Percentiles rank a stretch among this genome's conserved stretches.
phyloP scores from a whole-genome alignment of 1,140 invertebrate species.

The Drosophila pallidifrons region DNA sequence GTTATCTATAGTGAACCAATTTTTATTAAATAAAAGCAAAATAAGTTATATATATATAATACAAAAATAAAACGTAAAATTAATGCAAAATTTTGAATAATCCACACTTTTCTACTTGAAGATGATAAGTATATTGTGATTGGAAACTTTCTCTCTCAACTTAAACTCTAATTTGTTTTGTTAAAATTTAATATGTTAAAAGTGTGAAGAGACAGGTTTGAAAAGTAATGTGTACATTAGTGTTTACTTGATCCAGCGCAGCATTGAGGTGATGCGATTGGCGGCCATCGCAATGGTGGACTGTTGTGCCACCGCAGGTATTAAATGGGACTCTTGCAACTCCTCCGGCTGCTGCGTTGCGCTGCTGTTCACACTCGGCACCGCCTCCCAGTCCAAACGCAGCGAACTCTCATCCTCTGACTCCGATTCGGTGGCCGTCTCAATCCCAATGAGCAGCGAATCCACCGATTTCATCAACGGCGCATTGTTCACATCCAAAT shows the following conservation, averaged over 20 bases:
- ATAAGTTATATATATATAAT: slow-evolving; percentile 76
- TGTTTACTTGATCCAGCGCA: slow-evolving; percentile 85
- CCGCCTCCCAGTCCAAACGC: slow-evolving; percentile 89
- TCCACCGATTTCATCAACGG: slow-evolving; percentile 86
- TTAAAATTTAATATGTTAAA: slow-evolving; percentile 1
- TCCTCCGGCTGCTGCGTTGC: slow-evolving; percentile 64
- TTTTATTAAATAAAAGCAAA: slow-evolving; percentile 76
- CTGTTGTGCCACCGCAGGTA: slow-evolving; percentile 86
- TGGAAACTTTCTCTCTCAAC: not conserved
- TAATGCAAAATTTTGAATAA: not conserved
- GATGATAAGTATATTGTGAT: not conserved
- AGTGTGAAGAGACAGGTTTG: slow-evolving; percentile 11
- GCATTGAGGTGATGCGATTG: slow-evolving; percentile 88
- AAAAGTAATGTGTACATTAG: not conserved
- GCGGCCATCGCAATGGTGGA: slow-evolving; percentile 88
- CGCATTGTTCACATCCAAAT: slow-evolving; percentile 73
- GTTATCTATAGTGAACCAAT: slow-evolving; percentile 79
- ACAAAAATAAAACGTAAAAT: slow-evolving; percentile 44
- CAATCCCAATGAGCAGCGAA: slow-evolving; percentile 87
- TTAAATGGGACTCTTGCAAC: slow-evolving; percentile 63
- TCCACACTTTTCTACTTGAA: not conserved
- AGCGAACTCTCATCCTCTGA: slow-evolving; percentile 89
- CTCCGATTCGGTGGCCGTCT: slow-evolving; percentile 88
- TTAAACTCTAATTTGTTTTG: slow-evolving; percentile 24
- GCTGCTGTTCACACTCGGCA: slow-evolving; percentile 84